These are phyloP conservation scores for Acanthurus tractus DNA, from an alignment of 2,797 vertebrate species.

Conservation along the genomic window DNA sequence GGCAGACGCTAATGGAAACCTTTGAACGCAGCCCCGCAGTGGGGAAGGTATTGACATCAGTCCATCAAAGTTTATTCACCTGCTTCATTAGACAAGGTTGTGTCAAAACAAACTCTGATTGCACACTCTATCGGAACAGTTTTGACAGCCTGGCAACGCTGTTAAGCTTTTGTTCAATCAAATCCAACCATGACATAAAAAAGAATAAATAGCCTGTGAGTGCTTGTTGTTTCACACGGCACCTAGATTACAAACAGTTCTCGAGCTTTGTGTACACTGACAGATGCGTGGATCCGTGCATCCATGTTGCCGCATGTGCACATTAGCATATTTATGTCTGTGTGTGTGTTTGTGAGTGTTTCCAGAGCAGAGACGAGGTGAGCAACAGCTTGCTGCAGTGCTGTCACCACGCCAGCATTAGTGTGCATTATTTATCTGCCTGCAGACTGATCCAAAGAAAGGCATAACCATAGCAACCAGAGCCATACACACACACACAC, in stretches of 20 bases:
- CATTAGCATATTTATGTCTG: conserved; percentile 62
- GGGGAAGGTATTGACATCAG: conserved; percentile 48
- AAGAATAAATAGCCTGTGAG: neutral
- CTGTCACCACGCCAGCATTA: conserved; percentile 85
- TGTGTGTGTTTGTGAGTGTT: conserved; percentile 57
- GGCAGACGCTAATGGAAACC: conserved; percentile 36
- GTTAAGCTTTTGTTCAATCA: conserved; percentile 44
- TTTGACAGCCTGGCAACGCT: conserved; percentile 37
- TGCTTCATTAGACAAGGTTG: conserved; percentile 57
- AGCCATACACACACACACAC: conserved; percentile 46
- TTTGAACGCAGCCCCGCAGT: conserved; percentile 32
- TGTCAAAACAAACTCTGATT: conserved; percentile 67
- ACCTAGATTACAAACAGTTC: neutral
- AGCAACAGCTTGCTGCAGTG: conserved; percentile 86
- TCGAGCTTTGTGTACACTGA: neutral
- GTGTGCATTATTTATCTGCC: conserved; percentile 87
- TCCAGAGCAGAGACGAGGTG: conserved; percentile 71
- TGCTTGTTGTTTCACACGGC: neutral
- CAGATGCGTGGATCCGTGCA: conserved; percentile 18
- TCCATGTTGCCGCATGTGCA: conserved; percentile 17
- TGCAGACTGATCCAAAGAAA: conserved; percentile 81
- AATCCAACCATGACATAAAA: conserved; percentile 23
- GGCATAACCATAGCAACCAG: conserved; percentile 87
- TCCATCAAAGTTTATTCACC: conserved; percentile 61
- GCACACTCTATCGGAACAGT: conserved; percentile 51